A percentile compares a stretch with the other conserved stretches of the same genome.
Evolutionary conservation across 2,113 vertebrate genomes (phyloP).

Genomic region (Anoplopoma fimbria): DNA sequence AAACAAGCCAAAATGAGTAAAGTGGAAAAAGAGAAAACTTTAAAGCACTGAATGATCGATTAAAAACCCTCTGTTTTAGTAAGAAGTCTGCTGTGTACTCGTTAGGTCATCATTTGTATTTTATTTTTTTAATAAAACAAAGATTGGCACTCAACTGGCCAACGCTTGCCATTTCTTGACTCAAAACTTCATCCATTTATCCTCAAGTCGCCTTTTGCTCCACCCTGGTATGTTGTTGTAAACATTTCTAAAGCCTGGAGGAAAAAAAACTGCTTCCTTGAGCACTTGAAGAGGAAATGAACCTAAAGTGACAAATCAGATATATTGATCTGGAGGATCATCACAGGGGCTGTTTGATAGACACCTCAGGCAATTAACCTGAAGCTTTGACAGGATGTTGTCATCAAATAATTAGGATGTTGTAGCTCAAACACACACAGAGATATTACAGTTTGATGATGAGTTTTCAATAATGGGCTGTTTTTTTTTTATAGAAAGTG

Average conservation of each 20-base stretch:
- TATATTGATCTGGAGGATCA: too few species aligned
- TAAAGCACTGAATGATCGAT: constrained; percentile 64
- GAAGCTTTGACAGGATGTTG: too few species aligned
- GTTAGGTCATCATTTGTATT: constrained; percentile 85
- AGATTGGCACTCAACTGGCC: constrained; percentile 67
- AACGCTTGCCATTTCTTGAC: background rate
- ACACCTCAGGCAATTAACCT: too few species aligned
- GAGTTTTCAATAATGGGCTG: background rate
- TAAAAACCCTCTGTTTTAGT: constrained; percentile 64
- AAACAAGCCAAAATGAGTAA: constrained; percentile 69
- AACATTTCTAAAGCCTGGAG: background rate
- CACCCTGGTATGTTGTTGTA: background rate
- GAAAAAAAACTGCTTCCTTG: background rate
- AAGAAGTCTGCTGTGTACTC: constrained; percentile 78
- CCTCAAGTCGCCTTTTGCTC: background rate
- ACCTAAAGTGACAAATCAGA: too few species aligned
- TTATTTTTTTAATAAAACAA: constrained; percentile 88
- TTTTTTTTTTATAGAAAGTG: background rate
- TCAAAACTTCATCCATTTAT: background rate
- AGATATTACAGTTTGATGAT: too few species aligned
- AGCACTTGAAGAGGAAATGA: background rate
- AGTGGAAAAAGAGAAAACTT: constrained; percentile 13
- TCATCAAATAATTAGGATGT: background rate
- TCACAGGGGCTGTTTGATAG: too few species aligned
- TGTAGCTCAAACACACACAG: background rate